Base-by-base conservation (phyloP, 2,888 invertebrate species). In the Drosophila lacicola region DNA sequence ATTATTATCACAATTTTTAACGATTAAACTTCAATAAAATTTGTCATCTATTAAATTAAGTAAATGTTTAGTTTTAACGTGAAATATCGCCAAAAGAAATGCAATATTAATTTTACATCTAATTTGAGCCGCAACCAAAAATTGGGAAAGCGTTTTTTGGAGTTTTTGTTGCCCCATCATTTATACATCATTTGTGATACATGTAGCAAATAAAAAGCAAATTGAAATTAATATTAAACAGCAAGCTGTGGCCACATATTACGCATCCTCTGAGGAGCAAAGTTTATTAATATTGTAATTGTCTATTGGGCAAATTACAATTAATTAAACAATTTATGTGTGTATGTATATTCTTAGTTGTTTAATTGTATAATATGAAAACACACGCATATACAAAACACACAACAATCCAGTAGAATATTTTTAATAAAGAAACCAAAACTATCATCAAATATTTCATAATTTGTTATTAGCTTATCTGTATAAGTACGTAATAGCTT, bases 371-470 rank as follows among this genome's bases (percentile, higher is more conserved):
- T 58, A 50, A 45, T 42, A 53, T 21, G 62, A 50, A 54, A 58
- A 76, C 29, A 51, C 64, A 60, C 34, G 44, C 45, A 53, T 41
- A 47, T 50, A 64, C 37, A 63, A 56, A 44, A 54, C 21, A 50
- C 44, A 51, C 65, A 49, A 49, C 54, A 53, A 63, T 29, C 51
- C 62, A 55, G 62, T 74, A 86, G 78, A 58, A 62, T 68, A 86
- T 74, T 83, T 83, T 77, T 77, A 82, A 80, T 82, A 86, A 82
- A 74, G 50, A 82, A 56, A 49, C 37, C n/a, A 61, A 80, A 62
- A 60, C 53, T 50, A 63, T 54, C 42, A 57, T 63, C 21, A 50
- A 39, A 45, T 1, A 36, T 36, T 10, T 10, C 10, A 10, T 8
- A 13, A 4, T 4, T n/a, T 8, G 13, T 10, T 29, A 10, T 10